Conservation (phyloP, 2,113 vertebrate species). For the Pluvialis apricaria region DNA sequence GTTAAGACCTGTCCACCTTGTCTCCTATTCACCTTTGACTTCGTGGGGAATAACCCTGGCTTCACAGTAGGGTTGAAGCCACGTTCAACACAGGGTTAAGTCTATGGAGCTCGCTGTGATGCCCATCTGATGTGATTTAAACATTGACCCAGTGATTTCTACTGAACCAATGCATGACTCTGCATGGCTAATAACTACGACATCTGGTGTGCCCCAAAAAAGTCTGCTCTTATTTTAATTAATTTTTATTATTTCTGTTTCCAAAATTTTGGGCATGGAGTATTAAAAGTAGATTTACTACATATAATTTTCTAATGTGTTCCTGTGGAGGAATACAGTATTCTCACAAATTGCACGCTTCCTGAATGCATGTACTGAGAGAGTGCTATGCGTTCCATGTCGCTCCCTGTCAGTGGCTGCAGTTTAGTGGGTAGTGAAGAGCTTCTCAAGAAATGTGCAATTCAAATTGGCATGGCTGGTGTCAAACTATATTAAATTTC, state of each 20-base stretch:
- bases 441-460: neutral
- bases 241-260: neutral
- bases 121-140: neutral
- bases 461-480: neutral
- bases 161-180: fast-evolving
- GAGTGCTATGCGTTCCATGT: neutral
- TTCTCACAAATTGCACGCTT: neutral
- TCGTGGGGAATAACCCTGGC: neutral
- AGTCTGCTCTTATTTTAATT: fast-evolving
- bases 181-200: neutral
- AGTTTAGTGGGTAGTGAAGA: neutral
- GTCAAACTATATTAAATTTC: neutral
- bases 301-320: neutral
- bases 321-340: neutral
- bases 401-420: neutral
- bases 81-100: fast-evolving
- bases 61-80: neutral
- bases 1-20: neutral
- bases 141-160: neutral
- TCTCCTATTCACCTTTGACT: neutral
- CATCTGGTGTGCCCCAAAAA: neutral
- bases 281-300: neutral
- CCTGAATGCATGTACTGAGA: neutral
- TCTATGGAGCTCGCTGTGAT: neutral
- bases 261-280: neutral